These are phyloP conservation scores for Trinorchestia longiramus DNA, from an alignment of 1,140 invertebrate species.

Conservation along the genomic window DNA sequence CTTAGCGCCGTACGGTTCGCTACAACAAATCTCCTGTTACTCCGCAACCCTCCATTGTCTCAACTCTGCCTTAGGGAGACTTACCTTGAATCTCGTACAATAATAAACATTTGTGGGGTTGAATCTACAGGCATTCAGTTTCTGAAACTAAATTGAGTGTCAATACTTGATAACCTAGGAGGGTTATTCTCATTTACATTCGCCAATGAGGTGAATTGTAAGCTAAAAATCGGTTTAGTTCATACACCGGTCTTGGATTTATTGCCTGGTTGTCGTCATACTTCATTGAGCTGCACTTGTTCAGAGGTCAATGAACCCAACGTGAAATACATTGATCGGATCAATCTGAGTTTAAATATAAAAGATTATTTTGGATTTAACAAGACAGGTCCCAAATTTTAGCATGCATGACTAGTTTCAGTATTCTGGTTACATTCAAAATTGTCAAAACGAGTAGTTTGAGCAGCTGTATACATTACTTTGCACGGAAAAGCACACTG, in stretches of 20 bases:
- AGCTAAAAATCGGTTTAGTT: not conserved
- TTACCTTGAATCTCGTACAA: not conserved
- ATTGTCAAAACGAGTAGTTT: too few relatives aligned
- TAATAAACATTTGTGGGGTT: not conserved
- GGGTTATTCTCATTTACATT: not conserved
- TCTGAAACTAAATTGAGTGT: not conserved
- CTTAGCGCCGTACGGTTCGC: not conserved
- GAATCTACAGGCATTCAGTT: not conserved
- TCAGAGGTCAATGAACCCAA: not conserved
- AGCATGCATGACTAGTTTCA: too few relatives aligned
- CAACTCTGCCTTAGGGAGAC: not conserved
- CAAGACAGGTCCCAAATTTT: too few relatives aligned
- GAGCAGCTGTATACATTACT: not conserved
- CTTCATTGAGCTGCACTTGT: not conserved
- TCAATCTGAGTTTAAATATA: not conserved
- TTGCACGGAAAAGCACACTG: not conserved
- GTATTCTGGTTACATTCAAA: too few relatives aligned
- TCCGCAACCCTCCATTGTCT: not conserved
- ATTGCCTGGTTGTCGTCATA: not conserved
- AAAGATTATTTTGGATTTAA: too few relatives aligned
- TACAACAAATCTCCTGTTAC: conserved; percentile 28
- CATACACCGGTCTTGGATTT: not conserved
- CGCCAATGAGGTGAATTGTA: not conserved
- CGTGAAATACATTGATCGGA: not conserved
- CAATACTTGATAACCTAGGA: not conserved